Conservation (phyloP, 2,113 vertebrate species). For the Brienomyrus longianalis region DNA sequence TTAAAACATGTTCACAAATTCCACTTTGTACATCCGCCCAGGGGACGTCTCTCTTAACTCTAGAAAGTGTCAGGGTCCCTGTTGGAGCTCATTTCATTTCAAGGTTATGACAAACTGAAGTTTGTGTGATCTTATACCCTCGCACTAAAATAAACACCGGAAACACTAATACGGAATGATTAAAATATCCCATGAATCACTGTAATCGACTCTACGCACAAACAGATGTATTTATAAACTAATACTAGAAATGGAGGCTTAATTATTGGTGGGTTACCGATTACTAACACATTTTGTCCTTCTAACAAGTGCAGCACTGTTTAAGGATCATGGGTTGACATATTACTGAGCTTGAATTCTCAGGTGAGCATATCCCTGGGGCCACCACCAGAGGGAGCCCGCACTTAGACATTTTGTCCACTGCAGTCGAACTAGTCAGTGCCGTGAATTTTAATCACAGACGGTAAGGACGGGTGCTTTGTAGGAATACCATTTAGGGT, state of each 20-base stretch:
- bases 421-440: background rate
- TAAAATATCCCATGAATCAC: background rate
- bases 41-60: background rate
- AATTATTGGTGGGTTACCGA: background rate
- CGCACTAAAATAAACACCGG: background rate
- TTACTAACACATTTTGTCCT: background rate
- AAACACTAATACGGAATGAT: background rate
- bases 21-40: background rate
- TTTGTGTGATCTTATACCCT: background rate
- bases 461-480: background rate
- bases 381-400: conserved; percentile 7
- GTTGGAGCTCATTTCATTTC: background rate
- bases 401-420: background rate
- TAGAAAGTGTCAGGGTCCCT: background rate
- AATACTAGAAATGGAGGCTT: background rate
- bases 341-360: background rate
- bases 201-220: background rate
- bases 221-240: background rate
- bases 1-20: background rate
- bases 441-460: background rate
- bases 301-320: background rate
- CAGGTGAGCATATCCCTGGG: background rate
- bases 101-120: background rate
- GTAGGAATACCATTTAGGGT: background rate
- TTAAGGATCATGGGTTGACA: background rate